These are phyloP conservation scores for Drosophila paranaensis DNA, from an alignment of 2,888 invertebrate genomes.

Conservation along the genomic window DNA sequence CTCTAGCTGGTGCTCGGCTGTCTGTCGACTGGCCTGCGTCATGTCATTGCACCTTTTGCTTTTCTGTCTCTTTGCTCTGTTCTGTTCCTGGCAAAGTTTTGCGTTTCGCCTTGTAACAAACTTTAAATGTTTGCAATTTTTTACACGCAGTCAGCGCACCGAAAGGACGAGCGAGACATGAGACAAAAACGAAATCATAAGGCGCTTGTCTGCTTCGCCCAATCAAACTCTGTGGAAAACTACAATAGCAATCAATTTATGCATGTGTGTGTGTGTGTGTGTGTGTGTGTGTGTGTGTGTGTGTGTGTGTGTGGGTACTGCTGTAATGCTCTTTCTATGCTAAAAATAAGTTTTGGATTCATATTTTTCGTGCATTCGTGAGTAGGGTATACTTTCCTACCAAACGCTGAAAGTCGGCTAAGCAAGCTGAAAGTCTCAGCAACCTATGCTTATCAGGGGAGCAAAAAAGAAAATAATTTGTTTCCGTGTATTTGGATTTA, in stretches of 20 bases:
- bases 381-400: background rate
- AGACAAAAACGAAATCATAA: constrained; percentile 52
- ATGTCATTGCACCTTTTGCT: constrained; percentile 53
- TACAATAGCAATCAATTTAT: constrained; percentile 20
- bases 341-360: constrained; percentile 4
- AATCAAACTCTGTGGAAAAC: constrained; percentile 43
- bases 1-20: constrained; percentile 9
- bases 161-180: background rate
- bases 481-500: background rate
- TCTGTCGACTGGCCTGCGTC: constrained; percentile 38
- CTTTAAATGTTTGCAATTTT: constrained; percentile 71
- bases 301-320: background rate
- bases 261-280: background rate
- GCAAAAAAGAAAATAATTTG: background rate
- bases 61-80: constrained; percentile 12
- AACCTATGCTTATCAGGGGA: background rate
- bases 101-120: constrained; percentile 38
- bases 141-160: constrained; percentile 31
- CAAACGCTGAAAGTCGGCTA: background rate
- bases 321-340: constrained; percentile 16
- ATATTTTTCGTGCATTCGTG: background rate
- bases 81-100: constrained; percentile 35
- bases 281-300: background rate
- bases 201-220: constrained; percentile 47
- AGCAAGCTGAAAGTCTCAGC: background rate